Evolutionary conservation across 2,888 invertebrate species (phyloP).

Genomic region (Nomada ferruginata): DNA sequence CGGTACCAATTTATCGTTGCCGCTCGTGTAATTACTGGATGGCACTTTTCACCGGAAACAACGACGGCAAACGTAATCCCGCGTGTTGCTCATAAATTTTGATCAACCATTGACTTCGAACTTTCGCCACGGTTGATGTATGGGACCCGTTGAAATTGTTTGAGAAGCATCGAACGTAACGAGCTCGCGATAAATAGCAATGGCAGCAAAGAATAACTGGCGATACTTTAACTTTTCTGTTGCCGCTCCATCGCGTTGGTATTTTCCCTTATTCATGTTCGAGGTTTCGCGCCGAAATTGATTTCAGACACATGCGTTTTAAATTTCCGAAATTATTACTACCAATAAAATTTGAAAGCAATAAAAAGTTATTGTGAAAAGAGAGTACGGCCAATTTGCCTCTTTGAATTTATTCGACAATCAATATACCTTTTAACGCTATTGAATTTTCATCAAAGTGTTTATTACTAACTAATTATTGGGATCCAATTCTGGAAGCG

Average conservation of each 20-base stretch:
- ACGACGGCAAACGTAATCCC: constrained; percentile 8
- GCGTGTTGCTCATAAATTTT: constrained; percentile 30
- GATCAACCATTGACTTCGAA: constrained; percentile 11
- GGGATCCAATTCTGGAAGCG: no score
- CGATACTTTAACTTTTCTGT: background rate
- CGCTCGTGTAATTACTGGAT: constrained; percentile 37
- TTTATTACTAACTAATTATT: no score
- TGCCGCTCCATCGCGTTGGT: no score
- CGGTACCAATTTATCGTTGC: constrained; percentile 35
- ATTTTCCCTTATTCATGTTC: background rate
- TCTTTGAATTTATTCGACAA: no score
- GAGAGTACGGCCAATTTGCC: no score
- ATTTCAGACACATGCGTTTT: no score
- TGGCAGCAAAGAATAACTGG: background rate
- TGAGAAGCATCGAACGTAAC: background rate
- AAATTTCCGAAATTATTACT: no score
- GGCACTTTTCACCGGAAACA: background rate
- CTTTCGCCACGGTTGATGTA: background rate
- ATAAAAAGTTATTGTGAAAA: no score
- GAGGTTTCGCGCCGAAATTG: background rate
- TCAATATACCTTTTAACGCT: no score
- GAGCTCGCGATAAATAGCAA: background rate
- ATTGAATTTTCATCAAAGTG: no score
- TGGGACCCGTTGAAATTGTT: background rate
- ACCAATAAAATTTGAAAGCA: no score